Conservation (phyloP, 1,140 invertebrate species). For the Cyphomyrmex costatus region DNA sequence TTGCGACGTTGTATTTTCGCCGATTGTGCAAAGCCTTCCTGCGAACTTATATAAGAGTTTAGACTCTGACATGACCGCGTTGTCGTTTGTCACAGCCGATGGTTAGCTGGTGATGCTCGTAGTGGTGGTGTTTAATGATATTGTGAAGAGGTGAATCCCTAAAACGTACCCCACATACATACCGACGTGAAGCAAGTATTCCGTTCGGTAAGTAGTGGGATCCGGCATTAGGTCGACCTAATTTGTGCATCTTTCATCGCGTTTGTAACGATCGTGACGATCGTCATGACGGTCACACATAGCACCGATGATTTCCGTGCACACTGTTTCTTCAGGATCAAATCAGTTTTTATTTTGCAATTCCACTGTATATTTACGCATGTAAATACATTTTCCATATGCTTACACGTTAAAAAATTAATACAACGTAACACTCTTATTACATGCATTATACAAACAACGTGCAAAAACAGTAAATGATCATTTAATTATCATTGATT, state of each 20-base stretch:
- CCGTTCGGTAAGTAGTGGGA: constrained; percentile 81
- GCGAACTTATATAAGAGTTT: constrained; percentile 74
- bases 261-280: not conserved
- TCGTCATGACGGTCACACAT: not conserved
- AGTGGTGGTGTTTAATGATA: constrained; percentile 82
- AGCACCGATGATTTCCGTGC: not conserved
- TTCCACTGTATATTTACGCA: not conserved
- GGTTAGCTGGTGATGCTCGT: constrained; percentile 55
- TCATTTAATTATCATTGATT: not conserved
- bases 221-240: constrained; percentile 82
- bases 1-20: constrained; percentile 39
- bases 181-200: constrained; percentile 79
- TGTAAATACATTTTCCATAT: not conserved
- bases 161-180: constrained; percentile 82
- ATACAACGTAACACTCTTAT: not conserved
- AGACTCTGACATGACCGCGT: constrained; percentile 61
- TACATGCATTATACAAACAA: constrained; percentile 23
- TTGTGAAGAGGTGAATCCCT: constrained; percentile 85
- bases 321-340: not conserved
- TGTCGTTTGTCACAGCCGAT: constrained; percentile 38
- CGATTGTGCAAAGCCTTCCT: constrained; percentile 70
- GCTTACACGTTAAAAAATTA: not conserved
- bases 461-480: not conserved
- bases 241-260: constrained; percentile 69
- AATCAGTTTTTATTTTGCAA: not conserved